These are phyloP conservation scores for Propithecus deckenii DNA, from an alignment of 2,797 vertebrate species.

Conservation along the genomic window DNA sequence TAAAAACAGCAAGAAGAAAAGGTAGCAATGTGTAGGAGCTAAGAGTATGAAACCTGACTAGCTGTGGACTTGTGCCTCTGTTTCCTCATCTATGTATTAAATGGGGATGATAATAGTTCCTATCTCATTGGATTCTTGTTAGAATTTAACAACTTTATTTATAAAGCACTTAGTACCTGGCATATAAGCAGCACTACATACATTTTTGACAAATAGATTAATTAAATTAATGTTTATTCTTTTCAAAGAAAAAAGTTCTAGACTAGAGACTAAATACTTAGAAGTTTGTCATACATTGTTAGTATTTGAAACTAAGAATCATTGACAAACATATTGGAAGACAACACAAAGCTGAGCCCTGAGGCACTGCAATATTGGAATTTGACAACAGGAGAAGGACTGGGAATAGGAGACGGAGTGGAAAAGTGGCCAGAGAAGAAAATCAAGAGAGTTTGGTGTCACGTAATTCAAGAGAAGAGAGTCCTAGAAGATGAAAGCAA, in stretches of 20 bases:
- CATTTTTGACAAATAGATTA: background rate
- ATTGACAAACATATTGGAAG: background rate
- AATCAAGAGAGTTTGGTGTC: background rate
- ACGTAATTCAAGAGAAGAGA: background rate
- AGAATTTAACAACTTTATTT: background rate
- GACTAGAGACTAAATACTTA: background rate
- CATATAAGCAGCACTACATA: background rate
- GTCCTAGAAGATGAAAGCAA: background rate
- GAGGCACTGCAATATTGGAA: background rate
- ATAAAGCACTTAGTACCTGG: background rate
- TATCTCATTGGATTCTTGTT: background rate
- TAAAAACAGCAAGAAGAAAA: background rate
- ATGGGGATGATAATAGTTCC: background rate
- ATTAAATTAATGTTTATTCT: conserved; percentile 20
- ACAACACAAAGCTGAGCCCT: background rate
- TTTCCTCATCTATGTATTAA: background rate
- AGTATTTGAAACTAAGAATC: background rate
- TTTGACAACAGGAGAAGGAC: background rate
- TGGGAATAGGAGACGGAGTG: background rate
- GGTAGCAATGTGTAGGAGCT: background rate
- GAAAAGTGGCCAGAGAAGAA: background rate
- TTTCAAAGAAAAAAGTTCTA: background rate
- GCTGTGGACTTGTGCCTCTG: background rate
- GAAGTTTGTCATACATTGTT: background rate
- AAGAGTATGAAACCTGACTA: background rate